Evolutionary conservation across 2,113 vertebrate genomes (phyloP), one percentile per base, ranked within the genome.

Genomic region (Alouatta palliata): DNA sequence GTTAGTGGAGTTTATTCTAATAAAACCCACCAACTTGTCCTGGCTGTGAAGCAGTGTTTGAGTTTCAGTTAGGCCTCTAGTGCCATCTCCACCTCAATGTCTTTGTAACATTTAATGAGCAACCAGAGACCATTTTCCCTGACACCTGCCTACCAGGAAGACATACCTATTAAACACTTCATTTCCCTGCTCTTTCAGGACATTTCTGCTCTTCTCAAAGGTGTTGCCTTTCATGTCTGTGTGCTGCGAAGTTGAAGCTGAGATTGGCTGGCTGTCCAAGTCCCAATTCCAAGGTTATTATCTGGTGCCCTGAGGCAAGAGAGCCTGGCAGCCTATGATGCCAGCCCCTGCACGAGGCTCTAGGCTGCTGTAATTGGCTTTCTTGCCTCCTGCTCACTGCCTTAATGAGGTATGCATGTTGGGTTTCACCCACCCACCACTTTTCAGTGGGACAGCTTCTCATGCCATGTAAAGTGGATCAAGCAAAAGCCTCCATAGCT

Each of bases 221-320:
- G 7, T 30, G 84, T 25, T 84, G 4, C 35, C 84, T 97, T 95
- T 95, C 75, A 90, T 84, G 35, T 93, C 35, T 58, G 2, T 35
- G 58, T 0, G 0, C 83, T 90, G 64, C 45, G 83, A 92, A 83
- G 64, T 25, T 49, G 79, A 83, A 45, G 80, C 86, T 56, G 54
- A 97, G 73, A 43, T 54, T 52, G 40, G 40, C n/a, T 95, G 87
- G 21, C 71, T 30, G 17, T 87, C 91, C 56, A 47, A 54, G 27
- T 49, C 45, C 77, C 54, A 8, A 73, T 86, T 89, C 61, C 16
- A 16, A 85, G 94, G 87, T 97, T 94, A 94, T 97, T 95, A 95
- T 90, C 87, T 96, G 52, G 75, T 95, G 32, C 87, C 96, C 95
- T 8, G 76, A 97, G 96, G 96, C 81, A 96, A 86, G 35, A 91